phyloP scores from a whole-genome alignment of 2,797 vertebrate genomes.

The Ammospiza maritima region DNA sequence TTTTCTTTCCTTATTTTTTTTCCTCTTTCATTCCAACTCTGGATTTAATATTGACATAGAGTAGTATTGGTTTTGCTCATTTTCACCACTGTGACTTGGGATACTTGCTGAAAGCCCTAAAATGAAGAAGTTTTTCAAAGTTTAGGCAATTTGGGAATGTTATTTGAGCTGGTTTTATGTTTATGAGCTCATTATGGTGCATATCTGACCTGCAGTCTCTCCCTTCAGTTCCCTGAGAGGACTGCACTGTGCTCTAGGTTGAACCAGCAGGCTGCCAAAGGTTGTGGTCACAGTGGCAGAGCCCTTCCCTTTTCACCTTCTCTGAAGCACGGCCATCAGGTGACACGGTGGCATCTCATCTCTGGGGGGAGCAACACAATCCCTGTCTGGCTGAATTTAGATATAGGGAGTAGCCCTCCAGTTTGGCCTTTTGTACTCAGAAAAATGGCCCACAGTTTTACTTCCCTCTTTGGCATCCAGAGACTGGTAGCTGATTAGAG shows the following conservation, averaged over 20 bases:
- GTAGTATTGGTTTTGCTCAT: not conserved
- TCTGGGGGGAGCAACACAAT: not conserved
- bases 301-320: not conserved
- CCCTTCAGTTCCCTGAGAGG: not conserved
- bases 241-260: not conserved
- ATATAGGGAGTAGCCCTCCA: not conserved
- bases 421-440: not conserved
- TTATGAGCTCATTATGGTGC: not conserved
- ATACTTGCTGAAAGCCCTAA: not conserved
- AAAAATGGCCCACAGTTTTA: not conserved
- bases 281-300: not conserved
- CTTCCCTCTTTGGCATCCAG: not conserved
- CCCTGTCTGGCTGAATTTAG: not conserved
- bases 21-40: not conserved
- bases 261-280: not conserved
- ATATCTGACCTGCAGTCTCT: not conserved
- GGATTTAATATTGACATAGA: not conserved
- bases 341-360: not conserved
- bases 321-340: not conserved
- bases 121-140: not conserved
- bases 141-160: not conserved
- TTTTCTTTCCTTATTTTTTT: no score
- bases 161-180: not conserved
- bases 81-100: not conserved
- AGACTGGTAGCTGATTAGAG: not conserved